phyloP scores from a whole-genome alignment of 2,888 invertebrate genomes.

The Aquatica leii region DNA sequence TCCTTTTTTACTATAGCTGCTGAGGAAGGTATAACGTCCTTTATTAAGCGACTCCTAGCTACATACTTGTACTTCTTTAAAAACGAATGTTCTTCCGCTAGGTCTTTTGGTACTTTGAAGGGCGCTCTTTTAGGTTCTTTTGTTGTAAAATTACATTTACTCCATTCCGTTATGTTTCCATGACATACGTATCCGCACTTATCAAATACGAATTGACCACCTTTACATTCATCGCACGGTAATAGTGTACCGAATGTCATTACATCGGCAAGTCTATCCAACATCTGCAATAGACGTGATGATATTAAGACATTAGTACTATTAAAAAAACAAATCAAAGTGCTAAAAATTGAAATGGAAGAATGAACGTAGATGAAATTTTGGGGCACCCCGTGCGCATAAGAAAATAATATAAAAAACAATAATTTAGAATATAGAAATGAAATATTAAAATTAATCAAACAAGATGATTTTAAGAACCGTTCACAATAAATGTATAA shows the following conservation, averaged over 20 bases:
- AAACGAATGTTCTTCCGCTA: slow-evolving; percentile 65
- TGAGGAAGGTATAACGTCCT: slow-evolving; percentile 63
- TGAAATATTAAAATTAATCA: no score
- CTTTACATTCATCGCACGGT: slow-evolving; percentile 80
- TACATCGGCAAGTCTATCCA: slow-evolving; percentile 82
- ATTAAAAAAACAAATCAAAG: no score
- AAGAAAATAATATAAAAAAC: no score
- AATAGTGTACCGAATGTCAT: slow-evolving; percentile 88
- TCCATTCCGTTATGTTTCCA: slow-evolving; percentile 84
- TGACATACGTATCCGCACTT: slow-evolving; percentile 83
- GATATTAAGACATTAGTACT: not conserved
- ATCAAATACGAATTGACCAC: slow-evolving; percentile 73
- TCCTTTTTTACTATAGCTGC: slow-evolving; percentile 63
- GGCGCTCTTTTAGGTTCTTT: slow-evolving; percentile 76
- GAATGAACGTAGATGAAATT: no score
- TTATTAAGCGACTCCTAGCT: slow-evolving; percentile 66
- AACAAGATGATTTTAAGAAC: no score
- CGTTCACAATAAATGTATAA: no score
- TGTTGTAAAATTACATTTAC: slow-evolving; percentile 79
- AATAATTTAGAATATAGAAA: no score
- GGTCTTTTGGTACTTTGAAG: slow-evolving; percentile 73
- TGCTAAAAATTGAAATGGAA: no score
- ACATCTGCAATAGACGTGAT: slow-evolving; percentile 63
- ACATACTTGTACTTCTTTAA: slow-evolving; percentile 71
- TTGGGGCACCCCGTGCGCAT: no score